A percentile compares a stretch with the other conserved stretches of the same genome.
phyloP scores from a whole-genome alignment of 2,797 vertebrate species.

The Uromys caudimaculatus region DNA sequence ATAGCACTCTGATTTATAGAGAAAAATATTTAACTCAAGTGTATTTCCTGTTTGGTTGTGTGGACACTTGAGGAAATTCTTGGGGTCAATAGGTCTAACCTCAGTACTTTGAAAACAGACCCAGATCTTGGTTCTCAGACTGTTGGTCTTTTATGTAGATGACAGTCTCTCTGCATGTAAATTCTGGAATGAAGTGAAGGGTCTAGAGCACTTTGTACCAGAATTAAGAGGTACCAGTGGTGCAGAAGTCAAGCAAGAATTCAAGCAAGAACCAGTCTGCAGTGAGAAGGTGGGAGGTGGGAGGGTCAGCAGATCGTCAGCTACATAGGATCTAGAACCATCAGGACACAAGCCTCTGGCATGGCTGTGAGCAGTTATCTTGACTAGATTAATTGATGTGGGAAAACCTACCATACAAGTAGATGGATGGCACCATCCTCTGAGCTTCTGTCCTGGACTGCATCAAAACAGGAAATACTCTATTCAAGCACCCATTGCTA shows the following conservation, averaged over 20 bases:
- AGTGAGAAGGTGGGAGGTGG: neutral
- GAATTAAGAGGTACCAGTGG: neutral
- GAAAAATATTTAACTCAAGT: neutral
- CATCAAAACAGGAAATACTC: neutral
- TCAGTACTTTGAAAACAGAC: neutral
- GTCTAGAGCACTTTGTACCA: neutral
- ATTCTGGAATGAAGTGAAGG: neutral
- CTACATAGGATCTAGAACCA: neutral
- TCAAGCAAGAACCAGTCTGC: neutral
- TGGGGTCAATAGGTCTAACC: neutral
- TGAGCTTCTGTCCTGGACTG: neutral
- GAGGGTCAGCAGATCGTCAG: neutral
- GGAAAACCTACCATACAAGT: neutral
- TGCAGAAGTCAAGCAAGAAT: neutral
- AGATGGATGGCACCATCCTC: neutral
- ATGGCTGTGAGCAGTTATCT: neutral
- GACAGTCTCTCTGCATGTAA: neutral
- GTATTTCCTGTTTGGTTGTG: neutral
- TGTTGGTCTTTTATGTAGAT: neutral
- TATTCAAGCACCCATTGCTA: neutral
- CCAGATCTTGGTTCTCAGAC: neutral
- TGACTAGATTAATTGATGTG: neutral
- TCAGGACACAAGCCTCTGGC: no score
- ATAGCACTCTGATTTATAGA: neutral
- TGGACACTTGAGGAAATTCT: neutral